Percentiles rank a stretch among this genome's conserved stretches.
Evolutionary conservation across 2,113 vertebrate species (phyloP).

Genomic region (Scomber colias): DNA sequence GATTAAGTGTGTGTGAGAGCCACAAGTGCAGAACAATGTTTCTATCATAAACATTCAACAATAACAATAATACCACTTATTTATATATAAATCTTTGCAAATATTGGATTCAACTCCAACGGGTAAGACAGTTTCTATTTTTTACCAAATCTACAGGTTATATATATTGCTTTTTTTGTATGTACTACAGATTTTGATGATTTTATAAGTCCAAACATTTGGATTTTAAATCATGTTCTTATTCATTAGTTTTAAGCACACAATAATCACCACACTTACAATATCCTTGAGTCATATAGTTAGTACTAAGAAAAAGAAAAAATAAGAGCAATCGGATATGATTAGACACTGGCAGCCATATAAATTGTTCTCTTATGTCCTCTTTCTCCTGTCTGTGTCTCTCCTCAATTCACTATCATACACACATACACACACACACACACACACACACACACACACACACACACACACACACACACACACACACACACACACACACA

Average conservation of each 20-base stretch:
- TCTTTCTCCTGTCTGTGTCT: not conserved
- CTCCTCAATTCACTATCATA: not conserved
- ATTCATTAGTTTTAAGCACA: not conserved
- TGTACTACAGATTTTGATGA: not conserved
- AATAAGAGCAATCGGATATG: not conserved
- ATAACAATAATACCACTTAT: too few relatives aligned
- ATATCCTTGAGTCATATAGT: not conserved
- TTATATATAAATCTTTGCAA: too few relatives aligned
- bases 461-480: not conserved
- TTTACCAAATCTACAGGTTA: too few relatives aligned
- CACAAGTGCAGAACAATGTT: too few relatives aligned
- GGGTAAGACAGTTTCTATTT: not conserved
- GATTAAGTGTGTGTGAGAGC: not conserved
- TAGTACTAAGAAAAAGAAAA: not conserved
- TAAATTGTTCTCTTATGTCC: not conserved
- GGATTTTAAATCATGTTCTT: not conserved
- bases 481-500: not conserved
- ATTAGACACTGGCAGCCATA: not conserved
- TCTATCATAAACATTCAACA: too few relatives aligned
- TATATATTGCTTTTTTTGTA: too few relatives aligned
- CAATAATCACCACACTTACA: not conserved
- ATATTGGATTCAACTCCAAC: too few relatives aligned
- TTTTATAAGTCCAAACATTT: constrained; percentile 2
- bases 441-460: not conserved
- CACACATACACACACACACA: not conserved